Evolutionary conservation across 2,888 invertebrate species (phyloP).

Genomic region (Tupiocoris notatus): DNA sequence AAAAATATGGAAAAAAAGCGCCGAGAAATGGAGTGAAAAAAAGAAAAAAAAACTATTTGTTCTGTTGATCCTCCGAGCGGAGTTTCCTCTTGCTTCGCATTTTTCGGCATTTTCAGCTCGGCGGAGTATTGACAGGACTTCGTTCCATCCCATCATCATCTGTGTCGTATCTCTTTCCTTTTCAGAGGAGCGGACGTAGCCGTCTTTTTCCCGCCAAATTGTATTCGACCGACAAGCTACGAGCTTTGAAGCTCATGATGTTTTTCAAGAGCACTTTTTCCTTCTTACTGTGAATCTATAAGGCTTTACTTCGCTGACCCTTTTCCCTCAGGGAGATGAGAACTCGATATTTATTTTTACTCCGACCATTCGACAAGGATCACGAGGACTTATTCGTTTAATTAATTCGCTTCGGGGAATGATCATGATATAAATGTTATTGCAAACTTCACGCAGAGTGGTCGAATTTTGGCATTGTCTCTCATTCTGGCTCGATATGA

Average conservation of each 20-base stretch:
- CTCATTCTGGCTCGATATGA: too few relatives aligned
- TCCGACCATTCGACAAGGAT: too few relatives aligned
- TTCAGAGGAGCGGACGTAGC: neutral
- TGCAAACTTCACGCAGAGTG: too few relatives aligned
- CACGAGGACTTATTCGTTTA: too few relatives aligned
- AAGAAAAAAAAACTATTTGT: constrained; percentile 18
- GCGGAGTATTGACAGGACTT: neutral
- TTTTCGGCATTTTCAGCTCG: neutral
- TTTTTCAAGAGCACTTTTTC: neutral
- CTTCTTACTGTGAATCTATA: neutral
- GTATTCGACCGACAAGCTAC: neutral
- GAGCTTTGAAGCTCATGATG: neutral
- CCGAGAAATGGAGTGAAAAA: neutral
- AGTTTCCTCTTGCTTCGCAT: neutral
- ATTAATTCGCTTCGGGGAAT: too few relatives aligned
- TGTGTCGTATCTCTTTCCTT: neutral
- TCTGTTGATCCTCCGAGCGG: neutral
- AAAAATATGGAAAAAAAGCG: neutral
- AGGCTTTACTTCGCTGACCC: neutral
- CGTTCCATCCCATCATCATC: neutral
- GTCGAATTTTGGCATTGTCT: too few relatives aligned
- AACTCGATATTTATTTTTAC: too few relatives aligned
- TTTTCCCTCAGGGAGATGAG: too few relatives aligned
- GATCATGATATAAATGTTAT: too few relatives aligned
- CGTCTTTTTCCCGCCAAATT: neutral